Conservation (phyloP, 2,797 vertebrate genomes). For the Sebastes jordani region DNA sequence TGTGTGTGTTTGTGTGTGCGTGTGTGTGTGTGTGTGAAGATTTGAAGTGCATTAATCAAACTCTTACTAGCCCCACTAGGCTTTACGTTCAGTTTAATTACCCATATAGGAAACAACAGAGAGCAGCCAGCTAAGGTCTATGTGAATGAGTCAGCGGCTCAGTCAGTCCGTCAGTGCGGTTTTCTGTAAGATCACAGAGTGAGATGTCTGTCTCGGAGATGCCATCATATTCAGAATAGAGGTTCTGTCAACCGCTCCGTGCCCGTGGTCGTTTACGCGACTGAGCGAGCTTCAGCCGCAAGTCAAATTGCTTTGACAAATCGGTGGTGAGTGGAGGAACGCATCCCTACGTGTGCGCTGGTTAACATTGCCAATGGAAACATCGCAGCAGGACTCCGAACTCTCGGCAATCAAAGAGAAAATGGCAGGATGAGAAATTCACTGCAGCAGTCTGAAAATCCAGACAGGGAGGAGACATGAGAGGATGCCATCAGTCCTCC, state of each 20-base stretch:
- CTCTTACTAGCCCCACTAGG: constrained; percentile 17
- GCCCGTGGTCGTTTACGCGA: constrained; percentile 14
- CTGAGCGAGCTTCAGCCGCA: constrained; percentile 19
- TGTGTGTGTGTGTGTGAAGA: neutral
- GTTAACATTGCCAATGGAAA: constrained; percentile 44
- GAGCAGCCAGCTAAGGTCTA: constrained; percentile 33
- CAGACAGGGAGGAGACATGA: constrained; percentile 5
- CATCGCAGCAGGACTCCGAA: constrained; percentile 23
- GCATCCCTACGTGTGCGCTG: constrained; percentile 18
- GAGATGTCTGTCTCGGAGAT: constrained; percentile 32
- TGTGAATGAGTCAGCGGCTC: constrained; percentile 39
- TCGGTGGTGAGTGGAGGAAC: constrained; percentile 15
- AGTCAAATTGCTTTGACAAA: constrained; percentile 51
- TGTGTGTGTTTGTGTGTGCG: constrained; percentile 1
- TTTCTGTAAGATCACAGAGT: constrained; percentile 28
- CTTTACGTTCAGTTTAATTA: constrained; percentile 50
- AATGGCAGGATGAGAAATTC: constrained; percentile 17
- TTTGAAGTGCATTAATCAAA: constrained; percentile 42
- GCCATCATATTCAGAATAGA: constrained; percentile 26
- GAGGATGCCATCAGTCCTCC: constrained; percentile 20
- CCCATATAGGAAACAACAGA: constrained; percentile 27
- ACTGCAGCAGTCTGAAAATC: constrained; percentile 1
- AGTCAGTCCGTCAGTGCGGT: constrained; percentile 22
- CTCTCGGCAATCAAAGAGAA: constrained; percentile 39
- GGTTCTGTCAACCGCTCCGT: constrained; percentile 2